phyloP scores from a whole-genome alignment of 1,140 invertebrate genomes.

The Oppia nitens region DNA sequence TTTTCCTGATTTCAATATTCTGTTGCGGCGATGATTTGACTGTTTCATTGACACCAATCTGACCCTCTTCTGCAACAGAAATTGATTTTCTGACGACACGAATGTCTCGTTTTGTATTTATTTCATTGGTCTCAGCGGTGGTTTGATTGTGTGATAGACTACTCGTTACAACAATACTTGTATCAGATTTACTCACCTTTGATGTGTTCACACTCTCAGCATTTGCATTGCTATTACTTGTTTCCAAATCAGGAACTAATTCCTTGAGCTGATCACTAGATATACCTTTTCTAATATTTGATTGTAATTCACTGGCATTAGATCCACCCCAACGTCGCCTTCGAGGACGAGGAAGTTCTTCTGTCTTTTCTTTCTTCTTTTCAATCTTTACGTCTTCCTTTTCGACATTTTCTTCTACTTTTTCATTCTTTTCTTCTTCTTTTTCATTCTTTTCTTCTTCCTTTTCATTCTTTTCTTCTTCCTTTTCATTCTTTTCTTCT shows the following conservation, averaged over 20 bases:
- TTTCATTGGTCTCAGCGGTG: not conserved
- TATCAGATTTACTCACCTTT: conserved; percentile 11
- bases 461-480: conserved; percentile 11
- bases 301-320: not conserved
- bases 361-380: not conserved
- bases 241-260: conserved; percentile 3
- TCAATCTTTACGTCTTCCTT: not conserved
- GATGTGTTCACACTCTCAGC: not conserved
- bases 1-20: not conserved
- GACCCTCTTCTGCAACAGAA: conserved; percentile 6
- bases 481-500: not conserved
- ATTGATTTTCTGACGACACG: not conserved
- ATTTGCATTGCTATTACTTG: not conserved
- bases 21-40: not conserved
- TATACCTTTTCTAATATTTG: conserved; percentile 6
- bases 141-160: not conserved
- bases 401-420: not conserved
- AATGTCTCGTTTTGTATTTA: not conserved
- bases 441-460: conserved; percentile 32
- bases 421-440: conserved; percentile 26
- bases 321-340: conserved; percentile 2
- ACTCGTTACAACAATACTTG: not conserved
- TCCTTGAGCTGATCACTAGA: conserved; percentile 12
- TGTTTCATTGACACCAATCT: not conserved
- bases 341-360: not conserved